Evolutionary conservation across 2,888 invertebrate species (phyloP).

Genomic region (Aphodius granarius): DNA sequence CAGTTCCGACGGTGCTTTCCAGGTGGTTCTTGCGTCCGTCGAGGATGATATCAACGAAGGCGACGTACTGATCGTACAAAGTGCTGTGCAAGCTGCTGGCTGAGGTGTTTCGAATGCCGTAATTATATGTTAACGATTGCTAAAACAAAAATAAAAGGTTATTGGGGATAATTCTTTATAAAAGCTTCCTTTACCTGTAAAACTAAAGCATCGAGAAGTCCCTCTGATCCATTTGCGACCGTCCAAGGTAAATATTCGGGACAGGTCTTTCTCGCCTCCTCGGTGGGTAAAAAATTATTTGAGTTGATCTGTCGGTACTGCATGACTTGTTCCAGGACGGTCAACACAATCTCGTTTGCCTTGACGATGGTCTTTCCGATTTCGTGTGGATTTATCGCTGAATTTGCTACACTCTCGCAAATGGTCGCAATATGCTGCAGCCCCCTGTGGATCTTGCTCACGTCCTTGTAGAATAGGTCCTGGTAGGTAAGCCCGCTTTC

Average conservation of each 20-base stretch:
- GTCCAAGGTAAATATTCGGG: conserved; percentile 79
- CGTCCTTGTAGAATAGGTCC: conserved; percentile 75
- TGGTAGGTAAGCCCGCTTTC: conserved; percentile 64
- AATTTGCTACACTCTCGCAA: conserved; percentile 62
- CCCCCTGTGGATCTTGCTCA: conserved; percentile 68
- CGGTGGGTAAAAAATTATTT: conserved; percentile 56
- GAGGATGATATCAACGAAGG: conserved; percentile 71
- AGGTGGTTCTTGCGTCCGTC: conserved; percentile 73
- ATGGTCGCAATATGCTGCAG: conserved; percentile 63
- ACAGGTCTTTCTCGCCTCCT: conserved; percentile 46
- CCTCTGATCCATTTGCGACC: conserved; percentile 61
- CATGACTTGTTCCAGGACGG: conserved; percentile 67
- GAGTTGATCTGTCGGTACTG: conserved; percentile 63
- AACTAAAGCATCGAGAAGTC: conserved; percentile 56
- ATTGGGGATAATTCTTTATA: conserved; percentile 18
- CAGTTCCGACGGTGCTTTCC: conserved; percentile 63
- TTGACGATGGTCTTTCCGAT: conserved; percentile 59
- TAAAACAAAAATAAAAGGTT: conserved; percentile 36
- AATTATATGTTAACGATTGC: conserved; percentile 52
- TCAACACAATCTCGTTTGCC: conserved; percentile 62
- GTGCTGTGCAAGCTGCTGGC: conserved; percentile 60
- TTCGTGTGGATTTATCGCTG: conserved; percentile 61
- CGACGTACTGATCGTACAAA: conserved; percentile 70
- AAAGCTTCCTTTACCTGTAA: conserved; percentile 51
- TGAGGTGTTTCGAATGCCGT: conserved; percentile 60